These are phyloP conservation scores for Plebejus melissa DNA, from an alignment of 2,888 invertebrate genomes.

Conservation along the genomic window DNA sequence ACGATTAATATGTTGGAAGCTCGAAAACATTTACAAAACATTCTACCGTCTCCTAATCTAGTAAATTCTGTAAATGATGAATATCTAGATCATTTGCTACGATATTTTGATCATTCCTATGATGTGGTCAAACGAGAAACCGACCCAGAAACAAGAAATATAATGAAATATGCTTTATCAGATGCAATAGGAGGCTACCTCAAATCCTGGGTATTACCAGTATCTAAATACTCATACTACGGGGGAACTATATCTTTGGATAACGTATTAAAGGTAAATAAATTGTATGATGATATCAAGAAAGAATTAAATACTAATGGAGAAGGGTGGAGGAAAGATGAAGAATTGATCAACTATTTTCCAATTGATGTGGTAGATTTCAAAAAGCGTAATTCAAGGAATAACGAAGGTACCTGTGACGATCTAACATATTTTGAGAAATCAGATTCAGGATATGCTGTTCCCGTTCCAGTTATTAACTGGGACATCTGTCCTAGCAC, in stretches of 20 bases:
- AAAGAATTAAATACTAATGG: conserved; percentile 79
- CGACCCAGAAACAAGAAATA: conserved; percentile 41
- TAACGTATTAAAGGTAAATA: conserved; percentile 73
- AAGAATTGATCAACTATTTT: conserved; percentile 46
- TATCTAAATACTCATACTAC: conserved; percentile 80
- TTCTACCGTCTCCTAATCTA: conserved; percentile 50
- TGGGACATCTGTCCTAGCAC: conserved; percentile 71
- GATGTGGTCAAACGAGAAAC: conserved; percentile 47
- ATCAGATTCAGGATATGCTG: conserved; percentile 45
- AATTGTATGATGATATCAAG: conserved; percentile 79
- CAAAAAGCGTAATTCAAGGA: conserved; percentile 35
- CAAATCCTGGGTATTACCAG: conserved; percentile 78
- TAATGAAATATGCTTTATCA: conserved; percentile 62
- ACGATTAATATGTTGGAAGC: conserved; percentile 52
- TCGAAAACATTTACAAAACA: conserved; percentile 52
- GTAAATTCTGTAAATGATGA: conserved; percentile 47
- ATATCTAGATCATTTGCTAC: conserved; percentile 47
- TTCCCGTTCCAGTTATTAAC: conserved; percentile 81
- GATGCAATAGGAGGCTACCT: conserved; percentile 81
- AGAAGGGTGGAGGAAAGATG: conserved; percentile 70
- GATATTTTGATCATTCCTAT: conserved; percentile 52
- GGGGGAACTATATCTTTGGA: conserved; percentile 78
- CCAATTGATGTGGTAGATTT: conserved; percentile 44
- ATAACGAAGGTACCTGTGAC: conserved; percentile 48
- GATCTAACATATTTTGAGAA: conserved; percentile 55